phyloP scores from a whole-genome alignment of 2,113 vertebrate species.

The Crotalus viridis region DNA sequence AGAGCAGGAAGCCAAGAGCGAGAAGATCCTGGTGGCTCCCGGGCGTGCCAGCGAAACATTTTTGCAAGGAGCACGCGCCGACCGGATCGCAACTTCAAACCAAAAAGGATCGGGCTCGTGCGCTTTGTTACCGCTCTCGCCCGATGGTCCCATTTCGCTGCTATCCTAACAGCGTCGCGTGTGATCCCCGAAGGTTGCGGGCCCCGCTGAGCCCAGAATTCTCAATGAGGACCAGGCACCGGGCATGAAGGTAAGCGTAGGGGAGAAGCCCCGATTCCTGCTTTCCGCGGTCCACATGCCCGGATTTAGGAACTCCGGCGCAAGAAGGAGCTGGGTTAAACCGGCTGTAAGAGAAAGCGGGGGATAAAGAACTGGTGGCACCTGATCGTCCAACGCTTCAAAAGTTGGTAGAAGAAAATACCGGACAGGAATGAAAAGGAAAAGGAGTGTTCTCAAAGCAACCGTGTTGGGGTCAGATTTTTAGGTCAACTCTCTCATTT shows the following conservation, averaged over 20 bases:
- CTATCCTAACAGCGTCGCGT: not conserved
- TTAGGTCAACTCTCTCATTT: not conserved
- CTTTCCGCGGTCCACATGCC: not conserved
- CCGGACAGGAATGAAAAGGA: not conserved
- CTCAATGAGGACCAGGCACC: not conserved
- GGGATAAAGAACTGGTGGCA: not conserved
- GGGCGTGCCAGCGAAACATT: not conserved
- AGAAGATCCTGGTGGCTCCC: constrained; percentile 7
- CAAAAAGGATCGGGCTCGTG: not conserved
- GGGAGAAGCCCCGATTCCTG: not conserved
- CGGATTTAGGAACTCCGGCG: not conserved
- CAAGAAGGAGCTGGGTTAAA: not conserved
- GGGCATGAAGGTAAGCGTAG: constrained; percentile 8
- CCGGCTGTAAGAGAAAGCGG: not conserved
- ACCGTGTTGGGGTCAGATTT: not conserved
- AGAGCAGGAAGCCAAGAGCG: not conserved
- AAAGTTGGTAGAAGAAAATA: not conserved
- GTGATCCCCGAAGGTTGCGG: not conserved
- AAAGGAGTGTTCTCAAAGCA: not conserved
- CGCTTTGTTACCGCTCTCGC: not conserved
- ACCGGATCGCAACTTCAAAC: too few relatives aligned
- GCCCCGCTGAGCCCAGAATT: not conserved
- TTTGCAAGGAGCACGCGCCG: not conserved
- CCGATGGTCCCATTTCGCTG: not conserved
- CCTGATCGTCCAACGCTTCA: not conserved